Evolutionary conservation across 2,113 vertebrate species (phyloP).

Genomic region (Sceloporus tristichus): DNA sequence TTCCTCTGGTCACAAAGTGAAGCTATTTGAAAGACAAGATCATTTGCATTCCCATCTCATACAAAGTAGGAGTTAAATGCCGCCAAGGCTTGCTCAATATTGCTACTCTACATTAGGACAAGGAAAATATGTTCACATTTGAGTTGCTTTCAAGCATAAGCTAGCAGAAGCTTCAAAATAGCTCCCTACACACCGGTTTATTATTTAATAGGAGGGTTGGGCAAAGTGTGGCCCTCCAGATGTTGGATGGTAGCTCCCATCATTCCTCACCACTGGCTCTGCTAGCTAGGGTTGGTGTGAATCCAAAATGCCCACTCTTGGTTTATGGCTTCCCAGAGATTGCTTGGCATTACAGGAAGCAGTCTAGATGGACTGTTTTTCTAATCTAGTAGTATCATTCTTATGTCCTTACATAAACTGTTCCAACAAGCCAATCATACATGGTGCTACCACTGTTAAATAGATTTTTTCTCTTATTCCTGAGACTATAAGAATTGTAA

Average conservation of each 20-base stretch:
- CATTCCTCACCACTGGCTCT: neutral
- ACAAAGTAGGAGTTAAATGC: neutral
- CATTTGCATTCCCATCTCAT: neutral
- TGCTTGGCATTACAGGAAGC: neutral
- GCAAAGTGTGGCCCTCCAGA: too few relatives aligned
- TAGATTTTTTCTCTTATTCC: too few relatives aligned
- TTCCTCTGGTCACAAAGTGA: constrained; percentile 8
- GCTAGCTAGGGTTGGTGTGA: neutral
- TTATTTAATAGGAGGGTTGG: neutral
- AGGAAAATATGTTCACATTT: neutral
- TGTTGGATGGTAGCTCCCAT: too few relatives aligned
- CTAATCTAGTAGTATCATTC: too few relatives aligned
- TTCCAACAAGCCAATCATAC: neutral
- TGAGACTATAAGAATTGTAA: neutral
- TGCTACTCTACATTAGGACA: neutral
- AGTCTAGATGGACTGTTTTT: neutral
- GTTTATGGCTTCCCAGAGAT: neutral
- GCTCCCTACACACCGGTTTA: neutral
- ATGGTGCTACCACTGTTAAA: neutral
- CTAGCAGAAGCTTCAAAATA: neutral
- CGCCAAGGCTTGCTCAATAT: neutral
- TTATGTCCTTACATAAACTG: neutral
- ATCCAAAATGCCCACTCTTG: neutral
- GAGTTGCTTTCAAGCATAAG: too few relatives aligned
- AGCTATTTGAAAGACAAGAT: neutral